Base-by-base conservation (phyloP, 2,888 invertebrate species). In the Morpho helenor region DNA sequence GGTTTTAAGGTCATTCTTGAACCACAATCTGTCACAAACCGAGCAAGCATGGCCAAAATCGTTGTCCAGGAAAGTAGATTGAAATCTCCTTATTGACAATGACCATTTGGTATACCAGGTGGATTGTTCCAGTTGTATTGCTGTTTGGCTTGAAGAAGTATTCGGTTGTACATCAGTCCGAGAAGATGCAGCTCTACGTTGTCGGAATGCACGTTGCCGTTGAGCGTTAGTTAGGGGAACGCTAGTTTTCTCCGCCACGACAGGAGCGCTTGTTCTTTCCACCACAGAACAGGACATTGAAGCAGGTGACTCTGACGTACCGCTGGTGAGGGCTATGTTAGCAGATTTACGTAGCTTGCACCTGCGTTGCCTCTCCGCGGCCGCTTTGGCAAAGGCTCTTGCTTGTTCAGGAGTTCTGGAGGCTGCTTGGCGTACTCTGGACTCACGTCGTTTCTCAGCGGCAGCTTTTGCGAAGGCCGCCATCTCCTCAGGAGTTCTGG, bases 21-120 rank as follows among this genome's bases (percentile, higher is more conserved):
- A 79, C 76, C 77, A 79, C 31, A 80, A 53, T 72, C 77, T 57
- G 66, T 79, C 79, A 60, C 77, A 79, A 59, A 79, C 69, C 7
- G 71, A 69, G 23, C 75, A 77, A 68, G 70, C 63, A 57, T 75
- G 22, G 66, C 75, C 75, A 72, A 75, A 77, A 39, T 72, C 71
- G 63, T 75, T 77, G 52, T 53, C 52, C 52, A 53, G 40, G 46
- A 46, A 53, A 52, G 70, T 63, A n/a, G 69, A 51, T 73, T 68
- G 62, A 10, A 72, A 75, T 57, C 70, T 72, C 64, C n/a, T 61
- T 23, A 73, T 74, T 10, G 76, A 71, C 6, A 62, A 68, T 42
- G 66, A 0, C 74, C 73, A 74, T 75, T 75, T 72, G 40, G 45
- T 75, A 39, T 71, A 66, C 72, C 69, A 70, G 51, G 66, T 69